A percentile compares a stretch with the other conserved stretches of the same genome.
phyloP scores from a whole-genome alignment of 2,113 vertebrate genomes.

The Cryptomyrus ogoouensis region DNA sequence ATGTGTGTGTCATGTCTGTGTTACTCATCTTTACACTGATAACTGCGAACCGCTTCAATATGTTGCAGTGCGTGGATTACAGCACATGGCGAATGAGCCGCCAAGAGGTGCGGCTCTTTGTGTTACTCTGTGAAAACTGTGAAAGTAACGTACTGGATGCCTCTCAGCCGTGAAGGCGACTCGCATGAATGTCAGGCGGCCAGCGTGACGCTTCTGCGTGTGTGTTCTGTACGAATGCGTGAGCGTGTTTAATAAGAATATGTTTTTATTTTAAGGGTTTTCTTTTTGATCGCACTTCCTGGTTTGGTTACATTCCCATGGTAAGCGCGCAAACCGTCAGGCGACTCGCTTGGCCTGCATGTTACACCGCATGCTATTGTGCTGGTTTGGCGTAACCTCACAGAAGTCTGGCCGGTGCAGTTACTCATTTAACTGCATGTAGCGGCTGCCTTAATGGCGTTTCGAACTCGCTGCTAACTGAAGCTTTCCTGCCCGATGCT shows the following conservation, averaged over 20 bases:
- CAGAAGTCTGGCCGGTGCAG: neutral
- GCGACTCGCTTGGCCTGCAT: neutral
- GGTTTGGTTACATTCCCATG: neutral
- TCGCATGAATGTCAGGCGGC: neutral
- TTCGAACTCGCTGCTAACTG: neutral
- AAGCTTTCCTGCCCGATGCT: neutral
- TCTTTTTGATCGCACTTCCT: neutral
- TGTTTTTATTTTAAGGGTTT: neutral
- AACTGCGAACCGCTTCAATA: neutral
- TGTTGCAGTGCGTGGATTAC: neutral
- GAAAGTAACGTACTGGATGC: slow-evolving; percentile 8
- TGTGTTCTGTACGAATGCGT: neutral
- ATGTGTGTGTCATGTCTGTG: neutral
- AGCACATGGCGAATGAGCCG: neutral
- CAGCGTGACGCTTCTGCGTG: neutral
- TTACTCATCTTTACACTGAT: neutral
- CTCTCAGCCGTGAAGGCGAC: neutral
- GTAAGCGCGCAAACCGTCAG: neutral
- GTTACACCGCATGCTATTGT: neutral
- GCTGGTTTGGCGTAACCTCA: neutral
- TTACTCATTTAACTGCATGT: neutral
- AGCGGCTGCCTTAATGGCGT: neutral
- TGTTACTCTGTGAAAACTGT: neutral
- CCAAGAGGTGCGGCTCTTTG: neutral
- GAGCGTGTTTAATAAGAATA: neutral